Base-by-base conservation (phyloP, 2,888 invertebrate genomes). In the Trachelus stipa region DNA sequence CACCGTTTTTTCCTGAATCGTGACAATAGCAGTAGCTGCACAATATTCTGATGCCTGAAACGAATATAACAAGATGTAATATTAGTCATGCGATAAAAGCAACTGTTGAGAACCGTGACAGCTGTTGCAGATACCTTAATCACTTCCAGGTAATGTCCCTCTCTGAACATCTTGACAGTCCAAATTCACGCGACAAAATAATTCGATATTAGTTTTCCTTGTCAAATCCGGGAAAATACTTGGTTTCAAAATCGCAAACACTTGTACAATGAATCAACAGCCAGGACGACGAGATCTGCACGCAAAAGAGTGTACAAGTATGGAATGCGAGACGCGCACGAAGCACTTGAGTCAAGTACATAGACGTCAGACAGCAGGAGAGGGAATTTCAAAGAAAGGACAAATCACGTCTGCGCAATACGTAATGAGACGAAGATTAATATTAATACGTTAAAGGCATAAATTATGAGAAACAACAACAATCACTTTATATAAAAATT, bases 91-190 rank as follows among this genome's bases (percentile, higher is more conserved):
- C 56, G 56, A 23, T 23, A 56, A 23, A 1, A 75, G 79, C 82
- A 81, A 81, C 82, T 86, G 81, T 82, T 77, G 35, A 77, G 35
- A 34, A 33, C 11, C 75, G 33, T 15, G 74, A 85, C 87, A 87
- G 87, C 87, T 87, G 85, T 85, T 82, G 75, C 75, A 33, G 40
- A 74, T 88, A 88, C 88, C 88, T 88, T 88, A 76, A 88, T 88
- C 77, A 88, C 85, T 82, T 88, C 88, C 80, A 88, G 78, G 80
- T 88, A 88, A 69, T 88, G 88, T 31, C 88, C 88, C 81, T 88
- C 86, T 35, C 88, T 88, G 80, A 88, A 88, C 88, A 88, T 88
- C 74, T 75, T 84, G 56, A 23, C 56, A 30, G 34, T 34, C 6
- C 6, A 9, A 56, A 56, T 56, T 56, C 9, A 56, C 56, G 56